Percentiles rank a stretch among this genome's conserved stretches.
phyloP scores from a whole-genome alignment of 2,797 vertebrate genomes.

The Acipenser oxyrinchus region DNA sequence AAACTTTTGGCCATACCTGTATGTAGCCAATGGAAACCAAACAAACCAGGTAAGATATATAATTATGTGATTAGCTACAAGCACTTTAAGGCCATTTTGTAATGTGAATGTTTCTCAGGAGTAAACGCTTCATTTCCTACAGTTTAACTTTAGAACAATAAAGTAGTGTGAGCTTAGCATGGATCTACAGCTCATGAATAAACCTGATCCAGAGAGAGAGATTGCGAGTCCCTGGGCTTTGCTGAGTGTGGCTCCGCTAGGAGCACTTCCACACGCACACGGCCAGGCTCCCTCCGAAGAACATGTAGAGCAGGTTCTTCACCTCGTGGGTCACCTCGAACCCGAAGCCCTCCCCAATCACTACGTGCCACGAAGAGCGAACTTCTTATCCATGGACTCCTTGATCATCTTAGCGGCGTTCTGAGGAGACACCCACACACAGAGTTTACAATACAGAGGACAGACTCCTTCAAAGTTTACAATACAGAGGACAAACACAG shows the following conservation, averaged over 20 bases:
- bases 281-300: conserved; percentile 88
- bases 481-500: background rate
- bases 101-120: no score
- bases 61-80: no score
- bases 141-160: no score
- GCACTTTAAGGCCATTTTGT: no score
- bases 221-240: background rate
- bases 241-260: conserved; percentile 40
- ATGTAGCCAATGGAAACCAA: no score
- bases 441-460: background rate
- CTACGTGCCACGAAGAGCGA: conserved; percentile 95
- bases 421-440: conserved; percentile 29
- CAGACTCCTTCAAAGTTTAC: no score
- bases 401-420: conserved; percentile 96
- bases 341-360: conserved; percentile 91
- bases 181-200: no score
- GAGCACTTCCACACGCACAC: conserved; percentile 98
- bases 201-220: background rate
- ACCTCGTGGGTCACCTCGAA: conserved; percentile 96
- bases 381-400: conserved; percentile 98
- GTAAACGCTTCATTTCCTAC: no score
- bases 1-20: no score
- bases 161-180: no score
- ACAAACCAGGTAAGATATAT: no score
- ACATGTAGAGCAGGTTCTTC: conserved; percentile 96